These are phyloP conservation scores for Drosophila ficusphila DNA, from an alignment of 1,140 invertebrate genomes.

Conservation along the genomic window DNA sequence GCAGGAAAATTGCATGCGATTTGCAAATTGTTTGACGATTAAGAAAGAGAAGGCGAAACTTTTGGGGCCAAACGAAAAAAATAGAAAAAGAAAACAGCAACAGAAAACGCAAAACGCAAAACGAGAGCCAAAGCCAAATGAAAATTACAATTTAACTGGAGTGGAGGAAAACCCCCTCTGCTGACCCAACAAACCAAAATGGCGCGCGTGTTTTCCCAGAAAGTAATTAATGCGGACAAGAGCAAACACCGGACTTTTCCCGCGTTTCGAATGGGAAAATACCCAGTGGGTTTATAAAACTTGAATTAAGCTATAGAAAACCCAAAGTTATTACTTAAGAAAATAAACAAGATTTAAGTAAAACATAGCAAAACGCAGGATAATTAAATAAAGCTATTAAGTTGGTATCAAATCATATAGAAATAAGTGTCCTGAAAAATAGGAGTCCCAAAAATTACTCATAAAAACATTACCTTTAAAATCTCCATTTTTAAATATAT, in stretches of 20 bases:
- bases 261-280: neutral
- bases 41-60: slow-evolving; percentile 72
- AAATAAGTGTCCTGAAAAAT: no score
- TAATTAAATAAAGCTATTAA: no score
- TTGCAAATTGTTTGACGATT: slow-evolving; percentile 79
- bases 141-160: slow-evolving; percentile 55
- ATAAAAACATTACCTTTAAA: no score
- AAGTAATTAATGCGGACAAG: slow-evolving; percentile 64
- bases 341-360: no score
- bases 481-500: no score
- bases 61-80: slow-evolving; percentile 15
- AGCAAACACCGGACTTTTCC: neutral
- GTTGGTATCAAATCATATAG: no score
- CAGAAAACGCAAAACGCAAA: slow-evolving; percentile 2
- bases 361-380: no score
- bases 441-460: no score
- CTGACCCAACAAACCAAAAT: slow-evolving; percentile 38
- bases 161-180: neutral
- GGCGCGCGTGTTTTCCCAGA: slow-evolving; percentile 72
- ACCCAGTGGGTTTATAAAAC: neutral
- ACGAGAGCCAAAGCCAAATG: slow-evolving; percentile 13
- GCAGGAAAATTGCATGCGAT: slow-evolving; percentile 68
- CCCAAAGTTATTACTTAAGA: no score
- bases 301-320: neutral
- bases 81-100: no score